A percentile compares a stretch with the other conserved stretches of the same genome.
These are phyloP conservation scores for Pterocles orientalis DNA, from an alignment of 2,113 vertebrate species.

Conservation along the genomic window DNA sequence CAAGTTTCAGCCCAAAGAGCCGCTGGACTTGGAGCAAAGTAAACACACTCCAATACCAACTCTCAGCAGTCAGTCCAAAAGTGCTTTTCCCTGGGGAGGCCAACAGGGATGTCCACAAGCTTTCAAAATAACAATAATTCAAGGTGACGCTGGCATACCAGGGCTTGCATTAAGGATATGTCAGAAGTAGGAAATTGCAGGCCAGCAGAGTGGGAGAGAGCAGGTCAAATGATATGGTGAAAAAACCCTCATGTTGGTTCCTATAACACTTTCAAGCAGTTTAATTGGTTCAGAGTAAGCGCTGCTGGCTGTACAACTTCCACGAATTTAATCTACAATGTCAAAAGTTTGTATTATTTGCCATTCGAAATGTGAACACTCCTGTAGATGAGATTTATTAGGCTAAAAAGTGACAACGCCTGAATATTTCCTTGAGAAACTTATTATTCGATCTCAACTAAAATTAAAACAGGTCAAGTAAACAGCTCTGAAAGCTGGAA, in stretches of 20 bases:
- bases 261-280: constrained; percentile 16
- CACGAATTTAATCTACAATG: neutral
- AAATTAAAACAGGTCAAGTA: constrained; percentile 56
- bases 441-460: neutral
- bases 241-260: neutral
- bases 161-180: constrained; percentile 24
- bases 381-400: constrained; percentile 20
- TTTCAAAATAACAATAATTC: constrained; percentile 61
- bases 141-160: constrained; percentile 48
- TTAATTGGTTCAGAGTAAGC: constrained; percentile 8
- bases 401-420: neutral
- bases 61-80: constrained; percentile 22
- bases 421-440: neutral
- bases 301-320: neutral
- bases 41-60: neutral
- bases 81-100: neutral
- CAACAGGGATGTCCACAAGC: constrained; percentile 9
- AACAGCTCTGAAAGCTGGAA: constrained; percentile 56
- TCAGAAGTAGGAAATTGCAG: constrained; percentile 33
- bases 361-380: neutral
- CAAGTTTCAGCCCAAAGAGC: constrained; percentile 16
- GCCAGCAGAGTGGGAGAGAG: neutral
- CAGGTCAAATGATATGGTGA: neutral
- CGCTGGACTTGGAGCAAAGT: neutral
- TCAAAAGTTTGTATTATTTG: neutral